Evolutionary conservation across 2,888 invertebrate species (phyloP).

Genomic region (Metalampra italica): DNA sequence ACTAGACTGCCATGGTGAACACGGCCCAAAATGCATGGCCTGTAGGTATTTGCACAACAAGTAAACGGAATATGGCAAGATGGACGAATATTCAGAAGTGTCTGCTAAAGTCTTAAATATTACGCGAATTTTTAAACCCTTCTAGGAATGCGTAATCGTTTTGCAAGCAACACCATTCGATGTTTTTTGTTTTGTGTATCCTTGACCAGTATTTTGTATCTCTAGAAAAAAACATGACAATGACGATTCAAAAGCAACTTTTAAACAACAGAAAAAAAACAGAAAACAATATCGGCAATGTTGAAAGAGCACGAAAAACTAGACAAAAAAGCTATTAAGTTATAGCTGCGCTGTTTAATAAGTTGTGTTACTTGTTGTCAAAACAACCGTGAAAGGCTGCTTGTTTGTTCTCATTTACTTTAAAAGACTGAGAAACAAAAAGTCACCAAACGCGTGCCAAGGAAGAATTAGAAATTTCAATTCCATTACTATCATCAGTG

Average conservation of each 20-base stretch:
- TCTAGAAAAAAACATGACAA: constrained; percentile 22
- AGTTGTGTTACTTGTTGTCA: too few species aligned
- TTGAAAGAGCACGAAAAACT: constrained; percentile 13
- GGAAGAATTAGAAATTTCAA: too few species aligned
- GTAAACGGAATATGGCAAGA: too few species aligned
- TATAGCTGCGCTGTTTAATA: too few species aligned
- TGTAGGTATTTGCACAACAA: too few species aligned
- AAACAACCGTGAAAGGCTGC: too few species aligned
- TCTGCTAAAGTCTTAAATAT: constrained; percentile 16
- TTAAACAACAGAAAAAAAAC: constrained; percentile 25
- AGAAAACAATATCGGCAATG: constrained; percentile 27
- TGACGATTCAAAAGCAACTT: constrained; percentile 28
- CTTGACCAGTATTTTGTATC: constrained; percentile 36
- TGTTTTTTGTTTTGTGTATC: constrained; percentile 29
- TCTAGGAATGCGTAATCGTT: constrained; percentile 13
- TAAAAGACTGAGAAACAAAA: not conserved
- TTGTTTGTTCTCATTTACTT: not conserved
- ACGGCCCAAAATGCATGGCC: too few species aligned
- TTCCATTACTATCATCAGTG: too few species aligned
- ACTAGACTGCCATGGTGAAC: too few species aligned
- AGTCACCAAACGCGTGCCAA: not conserved
- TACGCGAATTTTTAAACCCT: too few species aligned
- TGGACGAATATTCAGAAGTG: too few species aligned
- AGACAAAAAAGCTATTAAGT: too few species aligned
- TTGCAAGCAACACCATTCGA: constrained; percentile 27